Conservation (phyloP, 2,888 invertebrate species). For the Steinernema scapterisci region DNA sequence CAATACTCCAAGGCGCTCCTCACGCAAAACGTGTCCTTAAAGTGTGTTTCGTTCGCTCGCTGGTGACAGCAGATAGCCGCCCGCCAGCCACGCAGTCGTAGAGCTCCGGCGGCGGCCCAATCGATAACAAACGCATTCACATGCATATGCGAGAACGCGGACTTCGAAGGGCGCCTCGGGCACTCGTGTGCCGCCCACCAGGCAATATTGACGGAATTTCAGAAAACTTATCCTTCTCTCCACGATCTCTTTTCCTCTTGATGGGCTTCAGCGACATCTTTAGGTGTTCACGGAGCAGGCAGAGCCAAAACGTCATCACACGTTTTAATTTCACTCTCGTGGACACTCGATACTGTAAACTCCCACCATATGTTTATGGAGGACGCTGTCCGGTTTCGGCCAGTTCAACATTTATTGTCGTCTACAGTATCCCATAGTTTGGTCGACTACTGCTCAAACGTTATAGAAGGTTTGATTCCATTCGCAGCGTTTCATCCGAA, state of each 20-base stretch:
- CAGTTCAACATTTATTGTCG: too few relatives aligned
- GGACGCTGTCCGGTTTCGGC: too few relatives aligned
- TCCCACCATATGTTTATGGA: not conserved
- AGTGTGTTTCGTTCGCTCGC: not conserved
- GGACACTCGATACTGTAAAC: conserved; percentile 9
- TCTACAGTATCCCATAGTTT: too few relatives aligned
- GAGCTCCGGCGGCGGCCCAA: not conserved
- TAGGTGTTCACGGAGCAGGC: not conserved
- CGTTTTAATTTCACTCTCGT: not conserved
- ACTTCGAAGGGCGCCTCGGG: conserved; percentile 8
- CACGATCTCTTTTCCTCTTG: not conserved
- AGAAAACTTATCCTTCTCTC: conserved; percentile 13
- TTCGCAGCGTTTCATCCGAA: too few relatives aligned
- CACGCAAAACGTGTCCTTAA: not conserved
- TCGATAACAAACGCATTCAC: conserved; percentile 32
- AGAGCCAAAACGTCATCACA: not conserved
- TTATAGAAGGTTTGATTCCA: too few relatives aligned
- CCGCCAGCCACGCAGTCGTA: not conserved
- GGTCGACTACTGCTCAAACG: too few relatives aligned
- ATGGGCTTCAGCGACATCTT: not conserved
- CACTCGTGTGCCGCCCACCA: conserved; percentile 14
- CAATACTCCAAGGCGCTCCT: not conserved
- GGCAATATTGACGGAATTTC: conserved; percentile 28
- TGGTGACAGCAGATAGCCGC: not conserved
- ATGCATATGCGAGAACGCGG: conserved; percentile 22